A percentile compares a stretch with the other conserved stretches of the same genome.
These are phyloP conservation scores for Torymus texanus DNA, from an alignment of 2,888 invertebrate genomes.

Conservation along the genomic window DNA sequence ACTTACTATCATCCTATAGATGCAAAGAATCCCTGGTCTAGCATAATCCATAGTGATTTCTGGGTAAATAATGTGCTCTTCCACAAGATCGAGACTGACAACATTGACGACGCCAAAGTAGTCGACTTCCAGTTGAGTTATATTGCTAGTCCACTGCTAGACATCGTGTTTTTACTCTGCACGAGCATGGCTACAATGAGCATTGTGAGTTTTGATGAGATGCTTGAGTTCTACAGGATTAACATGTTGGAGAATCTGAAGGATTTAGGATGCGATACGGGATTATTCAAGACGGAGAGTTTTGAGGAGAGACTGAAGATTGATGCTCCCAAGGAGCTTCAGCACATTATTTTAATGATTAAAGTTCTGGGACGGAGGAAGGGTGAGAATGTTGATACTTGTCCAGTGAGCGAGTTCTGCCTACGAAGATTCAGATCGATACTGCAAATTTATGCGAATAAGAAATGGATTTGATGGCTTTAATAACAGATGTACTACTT, in stretches of 20 bases:
- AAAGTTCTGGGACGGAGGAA: conserved; percentile 29
- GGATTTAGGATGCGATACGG: conserved; percentile 72
- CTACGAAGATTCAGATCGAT: conserved; percentile 8
- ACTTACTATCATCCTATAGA: not conserved
- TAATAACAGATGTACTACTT: too few species aligned
- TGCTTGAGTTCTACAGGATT: conserved; percentile 77
- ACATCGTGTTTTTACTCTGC: conserved; percentile 78
- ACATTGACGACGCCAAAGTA: conserved; percentile 77
- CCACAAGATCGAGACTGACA: conserved; percentile 70
- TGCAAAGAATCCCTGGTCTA: conserved; percentile 36
- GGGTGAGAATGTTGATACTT: conserved; percentile 13
- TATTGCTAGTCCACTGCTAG: conserved; percentile 74
- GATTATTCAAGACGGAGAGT: conserved; percentile 57
- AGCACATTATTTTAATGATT: conserved; percentile 23
- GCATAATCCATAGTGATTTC: conserved; percentile 68
- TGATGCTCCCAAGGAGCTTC: conserved; percentile 54
- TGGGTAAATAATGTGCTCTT: conserved; percentile 81
- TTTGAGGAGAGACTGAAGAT: conserved; percentile 62
- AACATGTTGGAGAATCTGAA: conserved; percentile 74
- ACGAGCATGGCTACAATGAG: conserved; percentile 74
- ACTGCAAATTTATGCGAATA: conserved; percentile 1
- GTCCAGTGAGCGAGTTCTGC: conserved; percentile 11
- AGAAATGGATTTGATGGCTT: conserved; percentile 34
- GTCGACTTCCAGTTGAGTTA: conserved; percentile 79
- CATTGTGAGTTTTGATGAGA: conserved; percentile 76